These are phyloP conservation scores for Puma concolor DNA, from an alignment of 2,113 vertebrate species.

Conservation along the genomic window DNA sequence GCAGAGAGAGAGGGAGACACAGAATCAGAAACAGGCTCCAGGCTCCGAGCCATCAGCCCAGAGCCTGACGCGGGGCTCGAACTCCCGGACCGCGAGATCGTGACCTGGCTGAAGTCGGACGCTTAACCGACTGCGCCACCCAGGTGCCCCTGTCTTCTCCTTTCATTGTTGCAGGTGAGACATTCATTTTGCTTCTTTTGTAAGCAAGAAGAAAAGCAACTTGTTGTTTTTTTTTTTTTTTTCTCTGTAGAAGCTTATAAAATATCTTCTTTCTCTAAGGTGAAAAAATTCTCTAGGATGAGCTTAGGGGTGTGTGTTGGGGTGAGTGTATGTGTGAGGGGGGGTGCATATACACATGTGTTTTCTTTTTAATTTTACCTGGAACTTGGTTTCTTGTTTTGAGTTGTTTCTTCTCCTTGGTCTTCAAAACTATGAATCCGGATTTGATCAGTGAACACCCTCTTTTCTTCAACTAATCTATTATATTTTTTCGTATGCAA, in stretches of 20 bases:
- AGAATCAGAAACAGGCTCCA: too few relatives aligned
- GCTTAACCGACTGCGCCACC: too few relatives aligned
- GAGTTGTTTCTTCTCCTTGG: neutral
- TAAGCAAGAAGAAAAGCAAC: neutral
- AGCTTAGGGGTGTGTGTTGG: neutral
- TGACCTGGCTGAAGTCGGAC: too few relatives aligned
- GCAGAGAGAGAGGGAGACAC: too few relatives aligned
- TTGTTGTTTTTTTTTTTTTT: neutral
- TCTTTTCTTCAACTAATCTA: neutral
- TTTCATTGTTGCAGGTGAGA: neutral
- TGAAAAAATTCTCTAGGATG: neutral
- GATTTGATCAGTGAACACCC: neutral
- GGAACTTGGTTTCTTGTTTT: neutral
- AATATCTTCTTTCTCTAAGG: neutral
- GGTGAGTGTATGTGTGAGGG: neutral
- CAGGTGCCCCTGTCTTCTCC: neutral
- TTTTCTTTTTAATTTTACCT: neutral
- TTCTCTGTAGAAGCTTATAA: neutral
- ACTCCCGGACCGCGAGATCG: too few relatives aligned
- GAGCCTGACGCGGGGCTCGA: too few relatives aligned
- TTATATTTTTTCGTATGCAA: neutral
- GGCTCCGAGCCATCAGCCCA: too few relatives aligned
- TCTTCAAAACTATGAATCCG: neutral
- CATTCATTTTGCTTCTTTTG: neutral
- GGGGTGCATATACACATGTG: too few relatives aligned